phyloP scores from a whole-genome alignment of 2,797 vertebrate genomes.

The Chelon labrosus region DNA sequence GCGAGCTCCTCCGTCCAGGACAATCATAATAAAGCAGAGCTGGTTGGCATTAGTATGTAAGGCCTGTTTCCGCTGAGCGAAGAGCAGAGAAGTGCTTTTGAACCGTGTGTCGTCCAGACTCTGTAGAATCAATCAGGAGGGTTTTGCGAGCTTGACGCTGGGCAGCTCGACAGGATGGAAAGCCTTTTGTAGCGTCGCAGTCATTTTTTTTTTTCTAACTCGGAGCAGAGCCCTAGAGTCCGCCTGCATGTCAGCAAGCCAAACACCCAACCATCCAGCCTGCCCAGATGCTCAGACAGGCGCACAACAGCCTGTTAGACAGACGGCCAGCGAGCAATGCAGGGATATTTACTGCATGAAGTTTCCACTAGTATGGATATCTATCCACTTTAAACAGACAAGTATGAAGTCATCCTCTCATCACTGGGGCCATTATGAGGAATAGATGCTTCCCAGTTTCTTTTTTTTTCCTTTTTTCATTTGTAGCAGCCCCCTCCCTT shows the following conservation, averaged over 20 bases:
- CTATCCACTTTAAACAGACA: conserved; percentile 54
- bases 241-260: conserved; percentile 57
- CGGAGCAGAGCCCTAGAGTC: conserved; percentile 44
- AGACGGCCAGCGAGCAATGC: conserved; percentile 27
- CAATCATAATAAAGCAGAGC: conserved; percentile 42
- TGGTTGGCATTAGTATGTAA: conserved; percentile 50
- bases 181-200: conserved; percentile 53
- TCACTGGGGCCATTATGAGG: conserved; percentile 64
- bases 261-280: conserved; percentile 46
- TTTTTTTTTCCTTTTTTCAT: conserved; percentile 6
- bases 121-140: conserved; percentile 75
- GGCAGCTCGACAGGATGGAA: conserved; percentile 56
- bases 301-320: conserved; percentile 24
- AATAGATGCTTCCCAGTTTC: conserved; percentile 61
- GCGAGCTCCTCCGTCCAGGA: conserved; percentile 19
- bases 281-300: conserved; percentile 24
- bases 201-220: conserved; percentile 32
- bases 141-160: conserved; percentile 52
- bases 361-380: conserved; percentile 64
- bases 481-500: conserved; percentile 57
- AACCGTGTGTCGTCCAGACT: conserved; percentile 45
- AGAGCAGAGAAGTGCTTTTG: conserved; percentile 60
- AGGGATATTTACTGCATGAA: conserved; percentile 50
- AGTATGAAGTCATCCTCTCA: conserved; percentile 74
- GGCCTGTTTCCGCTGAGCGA: conserved; percentile 63